Percentiles rank a stretch among this genome's conserved stretches.
Evolutionary conservation across 2,113 vertebrate species (phyloP).

Genomic region (Hemichromis elongatus): DNA sequence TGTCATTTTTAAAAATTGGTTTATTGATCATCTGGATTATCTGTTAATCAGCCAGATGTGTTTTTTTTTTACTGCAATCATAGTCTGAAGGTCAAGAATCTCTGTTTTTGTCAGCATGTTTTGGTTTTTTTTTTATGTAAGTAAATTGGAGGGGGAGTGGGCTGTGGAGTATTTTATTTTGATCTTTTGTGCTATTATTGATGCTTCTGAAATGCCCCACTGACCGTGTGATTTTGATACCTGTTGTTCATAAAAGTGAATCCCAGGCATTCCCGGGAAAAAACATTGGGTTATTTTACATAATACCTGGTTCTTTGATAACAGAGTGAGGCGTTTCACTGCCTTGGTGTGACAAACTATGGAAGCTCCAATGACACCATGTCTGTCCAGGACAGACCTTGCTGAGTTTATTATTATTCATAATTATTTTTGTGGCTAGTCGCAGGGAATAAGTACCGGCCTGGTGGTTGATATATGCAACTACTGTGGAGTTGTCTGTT

Average conservation of each 20-base stretch:
- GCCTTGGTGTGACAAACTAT: background rate
- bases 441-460: too few relatives aligned
- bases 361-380: background rate
- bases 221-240: background rate
- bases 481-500: too few relatives aligned
- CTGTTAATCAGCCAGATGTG: slow-evolving; percentile 13
- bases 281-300: background rate
- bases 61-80: background rate
- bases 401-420: too few relatives aligned
- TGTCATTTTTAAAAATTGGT: background rate
- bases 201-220: background rate
- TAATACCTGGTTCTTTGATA: background rate
- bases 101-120: background rate
- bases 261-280: background rate
- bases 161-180: slow-evolving; percentile 8
- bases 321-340: background rate
- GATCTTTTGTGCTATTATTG: background rate
- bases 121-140: slow-evolving; percentile 4
- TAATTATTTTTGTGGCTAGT: too few relatives aligned
- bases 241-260: background rate
- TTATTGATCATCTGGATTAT: background rate
- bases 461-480: too few relatives aligned
- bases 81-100: background rate
- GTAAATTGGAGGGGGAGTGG: background rate
- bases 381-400: background rate